These are phyloP conservation scores for Chionodraco myersi DNA, from an alignment of 2,113 vertebrate genomes.

Conservation along the genomic window DNA sequence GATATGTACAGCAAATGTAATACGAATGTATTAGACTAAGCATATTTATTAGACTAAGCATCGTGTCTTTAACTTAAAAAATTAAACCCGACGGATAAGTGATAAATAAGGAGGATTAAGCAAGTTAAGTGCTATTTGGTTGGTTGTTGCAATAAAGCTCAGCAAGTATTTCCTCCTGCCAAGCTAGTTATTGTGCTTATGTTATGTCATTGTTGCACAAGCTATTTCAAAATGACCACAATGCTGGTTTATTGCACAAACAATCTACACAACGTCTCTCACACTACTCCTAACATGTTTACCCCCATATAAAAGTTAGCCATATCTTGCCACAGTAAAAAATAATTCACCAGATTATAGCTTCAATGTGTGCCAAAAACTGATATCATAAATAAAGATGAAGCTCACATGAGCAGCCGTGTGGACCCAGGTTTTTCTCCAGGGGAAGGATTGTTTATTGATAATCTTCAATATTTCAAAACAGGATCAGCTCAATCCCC, in stretches of 20 bases:
- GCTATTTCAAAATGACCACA: neutral
- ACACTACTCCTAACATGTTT: neutral
- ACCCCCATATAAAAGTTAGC: neutral
- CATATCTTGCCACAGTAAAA: neutral
- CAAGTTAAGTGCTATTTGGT: neutral
- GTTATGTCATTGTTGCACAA: neutral
- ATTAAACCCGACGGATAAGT: neutral
- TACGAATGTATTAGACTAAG: too few relatives aligned
- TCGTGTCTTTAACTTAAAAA: neutral
- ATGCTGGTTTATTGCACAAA: slow-evolving; percentile 11
- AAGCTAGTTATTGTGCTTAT: neutral
- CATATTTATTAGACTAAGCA: neutral
- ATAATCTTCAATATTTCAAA: slow-evolving; percentile 6
- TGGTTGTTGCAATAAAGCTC: neutral
- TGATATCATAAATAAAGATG: neutral
- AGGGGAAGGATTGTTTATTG: neutral
- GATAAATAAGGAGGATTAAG: neutral
- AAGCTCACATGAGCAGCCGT: neutral
- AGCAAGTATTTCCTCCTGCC: neutral
- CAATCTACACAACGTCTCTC: neutral
- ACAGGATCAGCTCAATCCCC: slow-evolving; percentile 27
- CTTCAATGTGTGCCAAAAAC: neutral
- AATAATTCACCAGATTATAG: neutral
- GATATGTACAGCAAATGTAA: too few relatives aligned
- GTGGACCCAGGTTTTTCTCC: neutral